Percentiles rank a stretch among this genome's conserved stretches.
phyloP scores from a whole-genome alignment of 2,888 invertebrate genomes.

The Dicycla oo region DNA sequence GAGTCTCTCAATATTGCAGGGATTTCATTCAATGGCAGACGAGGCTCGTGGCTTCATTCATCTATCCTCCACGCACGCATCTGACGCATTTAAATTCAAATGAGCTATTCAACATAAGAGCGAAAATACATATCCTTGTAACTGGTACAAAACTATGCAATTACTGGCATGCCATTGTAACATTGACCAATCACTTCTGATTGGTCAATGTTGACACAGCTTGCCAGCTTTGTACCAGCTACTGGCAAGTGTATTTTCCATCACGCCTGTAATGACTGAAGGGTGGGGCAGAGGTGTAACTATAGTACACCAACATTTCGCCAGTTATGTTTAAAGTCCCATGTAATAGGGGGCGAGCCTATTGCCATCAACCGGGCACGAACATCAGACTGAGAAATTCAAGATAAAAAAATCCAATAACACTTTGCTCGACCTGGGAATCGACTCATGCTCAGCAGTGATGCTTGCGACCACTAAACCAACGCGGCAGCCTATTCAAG shows the following conservation, averaged over 20 bases:
- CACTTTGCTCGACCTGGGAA: not conserved
- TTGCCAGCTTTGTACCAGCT: too few relatives aligned
- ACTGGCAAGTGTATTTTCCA: too few relatives aligned
- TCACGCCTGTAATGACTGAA: not conserved
- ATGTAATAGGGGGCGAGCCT: not conserved
- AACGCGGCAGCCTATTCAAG: conserved; percentile 64
- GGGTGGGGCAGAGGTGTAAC: not conserved
- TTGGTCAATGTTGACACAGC: too few relatives aligned
- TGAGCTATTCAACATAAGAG: conserved; percentile 71
- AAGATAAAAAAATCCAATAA: not conserved
- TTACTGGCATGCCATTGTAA: too few relatives aligned
- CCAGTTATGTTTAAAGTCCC: not conserved
- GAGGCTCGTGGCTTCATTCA: conserved; percentile 33
- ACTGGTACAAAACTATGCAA: too few relatives aligned
- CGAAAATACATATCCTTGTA: too few relatives aligned
- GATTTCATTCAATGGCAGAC: conserved; percentile 31
- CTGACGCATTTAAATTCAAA: conserved; percentile 78
- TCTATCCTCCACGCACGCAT: conserved; percentile 51
- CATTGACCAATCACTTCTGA: too few relatives aligned
- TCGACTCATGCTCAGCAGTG: not conserved
- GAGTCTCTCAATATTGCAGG: conserved; percentile 47
- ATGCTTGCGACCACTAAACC: not conserved
- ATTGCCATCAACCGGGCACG: not conserved
- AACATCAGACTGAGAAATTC: not conserved
- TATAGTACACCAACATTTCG: not conserved